A percentile compares a stretch with the other conserved stretches of the same genome.
These are phyloP conservation scores for Aradus depressus DNA, from an alignment of 2,888 invertebrate species.

Conservation along the genomic window DNA sequence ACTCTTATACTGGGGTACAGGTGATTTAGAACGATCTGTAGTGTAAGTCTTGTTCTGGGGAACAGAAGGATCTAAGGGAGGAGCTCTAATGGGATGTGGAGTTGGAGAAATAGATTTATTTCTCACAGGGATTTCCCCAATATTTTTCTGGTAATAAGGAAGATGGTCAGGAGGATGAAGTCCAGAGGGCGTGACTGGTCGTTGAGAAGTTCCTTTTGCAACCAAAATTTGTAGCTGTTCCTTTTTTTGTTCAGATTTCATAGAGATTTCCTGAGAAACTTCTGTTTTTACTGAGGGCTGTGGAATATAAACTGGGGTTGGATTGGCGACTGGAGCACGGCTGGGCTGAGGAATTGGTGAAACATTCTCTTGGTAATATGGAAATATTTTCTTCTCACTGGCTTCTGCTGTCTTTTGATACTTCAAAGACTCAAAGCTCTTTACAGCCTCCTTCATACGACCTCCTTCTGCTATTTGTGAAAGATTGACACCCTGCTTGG, in stretches of 20 bases:
- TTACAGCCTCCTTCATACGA: slow-evolving; percentile 14
- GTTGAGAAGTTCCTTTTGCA: slow-evolving; percentile 8
- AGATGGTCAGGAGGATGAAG: slow-evolving; percentile 62
- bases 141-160: slow-evolving; percentile 55
- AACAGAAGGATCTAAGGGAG: slow-evolving; percentile 18
- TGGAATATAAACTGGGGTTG: slow-evolving; percentile 13
- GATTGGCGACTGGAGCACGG: slow-evolving; percentile 2
- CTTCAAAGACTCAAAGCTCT: slow-evolving; percentile 6
- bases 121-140: slow-evolving; percentile 30
- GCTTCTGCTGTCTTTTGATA: neutral
- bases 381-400: neutral
- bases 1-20: slow-evolving; percentile 5
- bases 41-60: neutral
- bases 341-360: slow-evolving; percentile 7
- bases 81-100: slow-evolving; percentile 28
- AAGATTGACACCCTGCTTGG: slow-evolving; percentile 18
- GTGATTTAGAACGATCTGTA: neutral
- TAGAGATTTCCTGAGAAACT: neutral
- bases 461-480: slow-evolving; percentile 14
- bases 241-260: neutral
- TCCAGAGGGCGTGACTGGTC: slow-evolving; percentile 27
- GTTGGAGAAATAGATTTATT: slow-evolving; percentile 27
- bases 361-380: slow-evolving; percentile 10
- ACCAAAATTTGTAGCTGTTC: slow-evolving; percentile 5
- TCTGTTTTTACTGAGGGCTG: slow-evolving; percentile 6